Percentiles rank a stretch among this genome's conserved stretches.
These are phyloP conservation scores for Cheilosia vulpina DNA, from an alignment of 2,888 invertebrate species.

Conservation along the genomic window DNA sequence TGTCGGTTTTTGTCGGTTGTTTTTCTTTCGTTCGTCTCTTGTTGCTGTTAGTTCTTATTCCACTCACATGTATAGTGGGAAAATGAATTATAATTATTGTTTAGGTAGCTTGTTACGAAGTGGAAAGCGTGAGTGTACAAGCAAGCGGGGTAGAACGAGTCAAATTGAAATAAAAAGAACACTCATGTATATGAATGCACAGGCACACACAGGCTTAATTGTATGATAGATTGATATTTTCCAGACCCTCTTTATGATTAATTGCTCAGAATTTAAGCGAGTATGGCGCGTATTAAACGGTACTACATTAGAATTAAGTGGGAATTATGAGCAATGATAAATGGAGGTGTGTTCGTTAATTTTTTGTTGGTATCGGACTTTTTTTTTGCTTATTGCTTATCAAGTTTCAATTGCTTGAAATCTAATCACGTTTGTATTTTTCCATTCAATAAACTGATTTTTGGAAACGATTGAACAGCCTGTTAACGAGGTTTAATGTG, in stretches of 20 bases:
- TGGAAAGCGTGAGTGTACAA: neutral
- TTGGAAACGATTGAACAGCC: neutral
- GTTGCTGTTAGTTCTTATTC: conserved; percentile 38
- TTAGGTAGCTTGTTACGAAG: conserved; percentile 59
- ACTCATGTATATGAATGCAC: conserved; percentile 3
- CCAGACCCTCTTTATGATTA: conserved; percentile 49
- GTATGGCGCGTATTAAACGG: conserved; percentile 52
- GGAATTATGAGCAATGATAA: conserved; percentile 64
- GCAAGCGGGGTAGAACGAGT: neutral
- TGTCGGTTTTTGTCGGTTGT: conserved; percentile 49
- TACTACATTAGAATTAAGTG: conserved; percentile 65
- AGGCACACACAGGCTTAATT: conserved; percentile 12
- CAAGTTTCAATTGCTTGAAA: conserved; percentile 7
- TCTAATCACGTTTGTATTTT: conserved; percentile 23
- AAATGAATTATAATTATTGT: conserved; percentile 67
- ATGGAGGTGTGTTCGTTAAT: conserved; percentile 52
- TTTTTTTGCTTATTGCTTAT: neutral
- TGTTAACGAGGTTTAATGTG: conserved; percentile 20
- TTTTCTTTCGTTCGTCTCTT: conserved; percentile 37
- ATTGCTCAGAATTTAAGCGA: conserved; percentile 41
- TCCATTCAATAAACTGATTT: conserved; percentile 25
- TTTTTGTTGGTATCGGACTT: neutral
- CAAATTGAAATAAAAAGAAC: neutral
- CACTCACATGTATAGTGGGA: conserved; percentile 54
- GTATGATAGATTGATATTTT: conserved; percentile 59